Conservation (phyloP, 2,888 invertebrate genomes). For the Teleiodes luculella region DNA sequence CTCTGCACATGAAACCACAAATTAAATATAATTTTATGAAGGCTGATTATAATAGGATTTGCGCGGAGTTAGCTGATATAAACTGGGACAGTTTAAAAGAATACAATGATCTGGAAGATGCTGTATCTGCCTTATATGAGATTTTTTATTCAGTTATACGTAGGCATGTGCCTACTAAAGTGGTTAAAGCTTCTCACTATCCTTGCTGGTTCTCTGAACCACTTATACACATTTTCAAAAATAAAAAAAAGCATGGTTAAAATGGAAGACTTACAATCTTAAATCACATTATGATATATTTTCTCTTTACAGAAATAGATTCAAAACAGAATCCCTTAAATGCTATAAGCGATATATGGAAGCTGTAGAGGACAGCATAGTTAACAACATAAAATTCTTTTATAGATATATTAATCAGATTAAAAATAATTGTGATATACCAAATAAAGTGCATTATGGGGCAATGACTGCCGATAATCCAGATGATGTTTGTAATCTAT, state of each 20-base stretch:
- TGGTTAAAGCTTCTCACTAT: constrained; percentile 2
- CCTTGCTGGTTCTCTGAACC: constrained; percentile 19
- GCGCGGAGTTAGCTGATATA: neutral
- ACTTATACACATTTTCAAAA: constrained; percentile 19
- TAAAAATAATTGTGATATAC: neutral
- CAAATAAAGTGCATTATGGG: neutral
- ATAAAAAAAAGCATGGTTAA: constrained; percentile 20
- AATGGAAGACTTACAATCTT: constrained; percentile 21
- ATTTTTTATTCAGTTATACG: constrained; percentile 16
- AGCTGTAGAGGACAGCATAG: constrained; percentile 16
- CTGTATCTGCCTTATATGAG: constrained; percentile 15
- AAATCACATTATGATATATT: constrained; percentile 17
- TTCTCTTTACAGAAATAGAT: constrained; percentile 17
- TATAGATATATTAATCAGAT: constrained; percentile 8
- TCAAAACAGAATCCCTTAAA: constrained; percentile 15
- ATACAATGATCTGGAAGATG: neutral
- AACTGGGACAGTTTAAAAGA: neutral
- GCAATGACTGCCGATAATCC: neutral
- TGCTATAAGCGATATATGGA: constrained; percentile 17
- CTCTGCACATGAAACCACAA: neutral
- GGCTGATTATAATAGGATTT: neutral
- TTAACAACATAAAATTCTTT: constrained; percentile 19
- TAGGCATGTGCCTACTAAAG: constrained; percentile 13
- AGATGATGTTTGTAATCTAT: neutral
- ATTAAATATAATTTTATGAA: neutral